Base-by-base conservation (phyloP, 2,888 invertebrate species). In the Sisyra terminalis region DNA sequence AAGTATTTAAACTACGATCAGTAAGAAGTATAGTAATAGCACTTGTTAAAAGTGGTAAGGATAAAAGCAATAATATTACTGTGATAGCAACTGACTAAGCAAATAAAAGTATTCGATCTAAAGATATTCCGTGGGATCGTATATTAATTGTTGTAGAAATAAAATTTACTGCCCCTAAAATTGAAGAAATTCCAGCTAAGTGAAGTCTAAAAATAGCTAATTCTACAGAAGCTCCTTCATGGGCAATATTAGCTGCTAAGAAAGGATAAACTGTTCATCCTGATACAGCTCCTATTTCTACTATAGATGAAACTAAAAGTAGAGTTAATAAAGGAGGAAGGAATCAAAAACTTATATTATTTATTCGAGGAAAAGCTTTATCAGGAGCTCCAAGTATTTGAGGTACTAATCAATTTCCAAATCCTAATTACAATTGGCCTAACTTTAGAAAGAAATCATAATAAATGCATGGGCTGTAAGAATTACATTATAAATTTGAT, bases 341-440 rank as follows among this genome's bases (percentile, higher is more conserved):
- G 43, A 86, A 48, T 69, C 84, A 85, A 67, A 84, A 86, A 59
- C 82, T 83, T 72, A 84, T 76, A 67, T 83, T 84, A 72, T 86
- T 86, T 70, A 86, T 69, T 56, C 82, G 82, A 0, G 84, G 84
- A 42, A 83, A 85, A 8, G 79, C 78, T 67, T 86, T 84, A 70
- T 87, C 85, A 3, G 81, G 80, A 0, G 78, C 75, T 47, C 78
- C 78, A 54, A 85, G 52, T 68, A 85, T 80, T 62, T 85, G 51
- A 4, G 84, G 84, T 0, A 84, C 64, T 59, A 86, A 54, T 73
- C 81, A 85, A 62, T 87, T 87, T 47, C 85, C 85, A 68, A 86
- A 86, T 54, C 84, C 83, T n/a, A n/a, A n/a, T n/a, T n/a, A n/a
- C n/a, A n/a, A n/a, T n/a, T n/a, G n/a, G n/a, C n/a, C n/a, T n/a